phyloP scores from a whole-genome alignment of 2,113 vertebrate genomes.

The Lagopus muta region DNA sequence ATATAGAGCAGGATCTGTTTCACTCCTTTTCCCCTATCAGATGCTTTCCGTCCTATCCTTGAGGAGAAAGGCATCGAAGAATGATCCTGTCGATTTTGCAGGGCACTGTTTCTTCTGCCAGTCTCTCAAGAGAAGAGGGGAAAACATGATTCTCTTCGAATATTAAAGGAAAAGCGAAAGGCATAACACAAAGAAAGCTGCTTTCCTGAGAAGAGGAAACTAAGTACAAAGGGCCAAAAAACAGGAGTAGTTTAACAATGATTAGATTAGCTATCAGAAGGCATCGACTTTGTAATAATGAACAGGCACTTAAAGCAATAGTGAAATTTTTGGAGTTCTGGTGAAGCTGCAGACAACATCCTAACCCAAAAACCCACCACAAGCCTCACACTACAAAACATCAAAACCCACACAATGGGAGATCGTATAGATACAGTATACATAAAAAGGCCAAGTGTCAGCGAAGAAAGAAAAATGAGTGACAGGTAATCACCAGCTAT shows the following conservation, averaged over 20 bases:
- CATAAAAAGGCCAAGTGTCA: conserved; percentile 43
- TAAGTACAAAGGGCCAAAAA: not conserved
- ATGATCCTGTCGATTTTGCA: not conserved
- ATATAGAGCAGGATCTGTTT: not conserved
- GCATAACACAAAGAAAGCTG: not conserved
- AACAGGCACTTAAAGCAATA: not conserved
- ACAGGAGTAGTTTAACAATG: not conserved
- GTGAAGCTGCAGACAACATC: not conserved
- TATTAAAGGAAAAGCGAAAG: not conserved
- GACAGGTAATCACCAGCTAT: conserved; percentile 26
- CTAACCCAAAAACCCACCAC: not conserved
- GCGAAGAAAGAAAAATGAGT: conserved; percentile 16
- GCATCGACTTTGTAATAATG: not conserved
- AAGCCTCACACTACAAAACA: not conserved
- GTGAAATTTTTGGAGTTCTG: not conserved
- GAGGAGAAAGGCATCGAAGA: not conserved
- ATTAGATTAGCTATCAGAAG: not conserved
- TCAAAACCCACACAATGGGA: not conserved
- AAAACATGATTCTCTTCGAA: not conserved
- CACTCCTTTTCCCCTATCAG: not conserved
- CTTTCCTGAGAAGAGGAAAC: not conserved
- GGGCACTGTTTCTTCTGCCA: not conserved
- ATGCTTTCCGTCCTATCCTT: not conserved
- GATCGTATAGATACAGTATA: not conserved
- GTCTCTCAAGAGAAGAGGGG: not conserved